Conservation (phyloP, 37 sponge, comb jelly and placozoan species). For the Spongia lamella region DNA sequence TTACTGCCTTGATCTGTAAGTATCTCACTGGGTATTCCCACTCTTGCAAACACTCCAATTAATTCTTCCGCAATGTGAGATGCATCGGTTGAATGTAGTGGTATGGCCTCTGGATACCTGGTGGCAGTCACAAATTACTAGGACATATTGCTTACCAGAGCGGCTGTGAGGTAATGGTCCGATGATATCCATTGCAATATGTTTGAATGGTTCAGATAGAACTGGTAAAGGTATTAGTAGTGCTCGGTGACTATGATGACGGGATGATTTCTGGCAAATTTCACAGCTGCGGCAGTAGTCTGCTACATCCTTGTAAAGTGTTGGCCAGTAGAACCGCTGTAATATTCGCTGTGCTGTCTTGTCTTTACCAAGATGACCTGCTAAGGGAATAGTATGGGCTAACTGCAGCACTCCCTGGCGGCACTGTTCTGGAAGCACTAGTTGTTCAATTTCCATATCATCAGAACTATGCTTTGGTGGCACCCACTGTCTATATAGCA, state of each 20-base stretch:
- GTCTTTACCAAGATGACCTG: conserved; percentile 51
- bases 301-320: conserved; percentile 33
- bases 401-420: conserved; percentile 25
- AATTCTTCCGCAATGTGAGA: conserved; percentile 55
- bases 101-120: conserved; percentile 60
- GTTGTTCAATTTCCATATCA: no score
- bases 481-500: conserved; percentile 20
- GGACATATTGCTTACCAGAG: conserved; percentile 39
- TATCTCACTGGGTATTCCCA: no score
- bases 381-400: conserved; percentile 45
- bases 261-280: no score
- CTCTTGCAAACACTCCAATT: conserved; percentile 35
- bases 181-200: conserved; percentile 70
- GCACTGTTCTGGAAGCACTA: conserved; percentile 47
- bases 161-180: conserved; percentile 48
- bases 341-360: conserved; percentile 53
- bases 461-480: conserved; percentile 5
- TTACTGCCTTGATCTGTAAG: no score
- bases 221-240: conserved; percentile 63
- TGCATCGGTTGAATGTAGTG: conserved; percentile 45
- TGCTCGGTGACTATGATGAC: conserved; percentile 10
- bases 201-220: conserved; percentile 46
- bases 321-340: conserved; percentile 58
- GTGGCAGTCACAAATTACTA: conserved; percentile 71
- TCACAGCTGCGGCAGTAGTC: conserved; percentile 48